Conservation (phyloP, 2,797 vertebrate species). For the Margarornis squamiger region DNA sequence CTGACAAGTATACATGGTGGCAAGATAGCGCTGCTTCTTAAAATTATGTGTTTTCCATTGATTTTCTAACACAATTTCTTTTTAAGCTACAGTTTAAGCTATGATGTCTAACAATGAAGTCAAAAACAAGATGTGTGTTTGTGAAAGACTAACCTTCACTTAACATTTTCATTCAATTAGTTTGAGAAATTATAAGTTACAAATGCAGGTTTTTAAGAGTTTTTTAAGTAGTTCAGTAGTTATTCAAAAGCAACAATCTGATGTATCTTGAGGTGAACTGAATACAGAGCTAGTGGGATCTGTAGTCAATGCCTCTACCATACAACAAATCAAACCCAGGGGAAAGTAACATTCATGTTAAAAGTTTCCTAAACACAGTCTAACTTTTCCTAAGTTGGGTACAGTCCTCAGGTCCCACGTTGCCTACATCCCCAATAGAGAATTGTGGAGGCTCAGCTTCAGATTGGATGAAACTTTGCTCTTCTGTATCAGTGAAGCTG, state of each 20-base stretch:
- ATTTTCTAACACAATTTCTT: background rate
- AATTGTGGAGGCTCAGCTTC: accelerated
- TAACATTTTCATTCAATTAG: background rate
- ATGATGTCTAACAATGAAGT: accelerated
- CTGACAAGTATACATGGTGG: background rate
- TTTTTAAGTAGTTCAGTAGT: background rate
- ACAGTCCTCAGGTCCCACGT: background rate
- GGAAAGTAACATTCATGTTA: background rate
- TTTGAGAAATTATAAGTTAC: background rate
- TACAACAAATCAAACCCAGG: accelerated
- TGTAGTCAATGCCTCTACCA: background rate
- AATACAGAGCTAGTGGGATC: background rate
- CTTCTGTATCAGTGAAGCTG: background rate
- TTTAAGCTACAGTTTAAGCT: background rate
- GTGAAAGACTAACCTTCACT: background rate
- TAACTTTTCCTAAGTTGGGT: background rate
- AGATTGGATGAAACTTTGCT: background rate
- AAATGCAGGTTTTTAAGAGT: background rate
- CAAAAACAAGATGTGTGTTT: background rate
- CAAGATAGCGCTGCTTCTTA: background rate
- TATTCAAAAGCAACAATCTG: background rate
- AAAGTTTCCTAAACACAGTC: background rate
- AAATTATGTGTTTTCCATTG: background rate
- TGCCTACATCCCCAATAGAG: background rate
- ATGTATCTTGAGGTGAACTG: background rate